These are phyloP conservation scores for Platycercus adscitus DNA, from an alignment of 2,113 vertebrate genomes.

Conservation along the genomic window DNA sequence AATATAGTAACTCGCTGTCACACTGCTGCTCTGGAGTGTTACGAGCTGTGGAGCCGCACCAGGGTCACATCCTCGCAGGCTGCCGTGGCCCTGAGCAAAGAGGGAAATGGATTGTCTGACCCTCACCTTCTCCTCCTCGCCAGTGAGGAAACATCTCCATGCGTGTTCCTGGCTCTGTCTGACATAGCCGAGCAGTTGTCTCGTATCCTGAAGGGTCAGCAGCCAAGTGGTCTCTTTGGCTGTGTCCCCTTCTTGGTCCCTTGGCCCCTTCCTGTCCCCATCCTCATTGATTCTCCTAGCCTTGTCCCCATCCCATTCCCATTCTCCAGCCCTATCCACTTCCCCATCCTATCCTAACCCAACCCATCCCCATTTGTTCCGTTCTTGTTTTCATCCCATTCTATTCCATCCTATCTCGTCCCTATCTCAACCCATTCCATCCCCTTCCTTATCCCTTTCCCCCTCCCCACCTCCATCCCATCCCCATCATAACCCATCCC, in stretches of 20 bases:
- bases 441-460: too few relatives aligned
- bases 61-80: neutral
- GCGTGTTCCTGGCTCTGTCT: fast-evolving
- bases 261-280: neutral
- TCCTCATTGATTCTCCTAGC: too few relatives aligned
- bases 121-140: neutral
- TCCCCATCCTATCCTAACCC: neutral
- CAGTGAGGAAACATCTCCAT: neutral
- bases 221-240: fast-evolving
- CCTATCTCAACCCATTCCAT: too few relatives aligned
- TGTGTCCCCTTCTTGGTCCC: neutral
- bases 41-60: neutral
- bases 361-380: neutral
- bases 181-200: fast-evolving
- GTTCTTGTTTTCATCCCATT: neutral
- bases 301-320: neutral
- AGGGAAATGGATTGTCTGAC: neutral
- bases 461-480: too few relatives aligned
- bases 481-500: too few relatives aligned
- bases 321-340: too few relatives aligned
- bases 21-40: neutral
- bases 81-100: neutral
- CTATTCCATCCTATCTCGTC: too few relatives aligned
- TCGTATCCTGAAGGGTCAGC: fast-evolving
- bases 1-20: neutral